Evolutionary conservation across 2,888 invertebrate species (phyloP).

Genomic region (Taenaris catops): DNA sequence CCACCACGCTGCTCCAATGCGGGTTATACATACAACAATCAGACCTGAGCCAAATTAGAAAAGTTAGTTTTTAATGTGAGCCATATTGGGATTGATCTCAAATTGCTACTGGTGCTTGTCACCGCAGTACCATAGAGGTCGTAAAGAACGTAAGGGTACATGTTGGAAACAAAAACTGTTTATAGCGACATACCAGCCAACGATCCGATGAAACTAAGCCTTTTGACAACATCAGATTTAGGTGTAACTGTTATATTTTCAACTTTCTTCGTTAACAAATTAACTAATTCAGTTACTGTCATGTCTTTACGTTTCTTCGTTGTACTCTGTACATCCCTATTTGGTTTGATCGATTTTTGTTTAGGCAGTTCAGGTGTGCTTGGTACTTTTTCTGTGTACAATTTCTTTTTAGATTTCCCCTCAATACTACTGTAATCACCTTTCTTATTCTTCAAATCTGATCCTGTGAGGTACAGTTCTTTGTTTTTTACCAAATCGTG

Average conservation of each 20-base stretch:
- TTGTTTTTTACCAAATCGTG: conserved; percentile 42
- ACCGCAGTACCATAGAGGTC: too few species aligned
- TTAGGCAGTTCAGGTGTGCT: conserved; percentile 51
- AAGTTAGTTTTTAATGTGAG: too few species aligned
- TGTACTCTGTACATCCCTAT: conserved; percentile 43
- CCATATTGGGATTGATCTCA: too few species aligned
- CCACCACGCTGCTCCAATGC: too few species aligned
- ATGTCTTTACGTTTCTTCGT: conserved; percentile 52
- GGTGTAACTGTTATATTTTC: conserved; percentile 27
- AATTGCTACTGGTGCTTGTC: too few species aligned
- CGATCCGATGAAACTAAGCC: conserved; percentile 75
- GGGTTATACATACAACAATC: too few species aligned
- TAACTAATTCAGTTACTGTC: conserved; percentile 59
- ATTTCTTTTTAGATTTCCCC: conserved; percentile 54
- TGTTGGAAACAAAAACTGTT: too few species aligned
- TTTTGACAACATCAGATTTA: conserved; percentile 28
- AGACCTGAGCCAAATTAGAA: too few species aligned
- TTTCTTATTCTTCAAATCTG: conserved; percentile 45
- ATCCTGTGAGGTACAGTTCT: conserved; percentile 52
- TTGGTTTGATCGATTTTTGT: conserved; percentile 27
- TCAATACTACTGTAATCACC: conserved; percentile 37
- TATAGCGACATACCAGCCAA: conserved; percentile 75
- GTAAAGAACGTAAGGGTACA: too few species aligned
- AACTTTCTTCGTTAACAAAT: conserved; percentile 38
- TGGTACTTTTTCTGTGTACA: conserved; percentile 56